Percentiles rank a stretch among this genome's conserved stretches.
phyloP scores from a whole-genome alignment of 2,888 invertebrate species.

The Dinocampus coccinellae region DNA sequence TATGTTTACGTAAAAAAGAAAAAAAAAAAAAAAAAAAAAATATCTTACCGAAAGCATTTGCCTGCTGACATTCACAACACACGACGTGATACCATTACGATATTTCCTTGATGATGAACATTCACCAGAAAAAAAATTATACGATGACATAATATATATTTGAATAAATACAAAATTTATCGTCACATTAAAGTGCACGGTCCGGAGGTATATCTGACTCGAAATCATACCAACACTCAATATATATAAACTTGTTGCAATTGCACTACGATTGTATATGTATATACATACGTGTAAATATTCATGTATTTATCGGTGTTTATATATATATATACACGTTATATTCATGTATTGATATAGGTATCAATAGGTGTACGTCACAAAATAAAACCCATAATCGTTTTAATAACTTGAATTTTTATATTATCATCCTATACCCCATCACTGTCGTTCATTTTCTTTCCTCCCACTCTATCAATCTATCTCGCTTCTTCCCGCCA shows the following conservation, averaged over 20 bases:
- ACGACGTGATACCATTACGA: background rate
- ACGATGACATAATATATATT: background rate
- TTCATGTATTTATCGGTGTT: background rate
- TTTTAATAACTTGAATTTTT: background rate
- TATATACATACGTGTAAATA: too few relatives aligned
- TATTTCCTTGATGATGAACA: background rate
- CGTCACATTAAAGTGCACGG: background rate
- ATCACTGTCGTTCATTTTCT: too few relatives aligned
- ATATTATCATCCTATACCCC: too few relatives aligned
- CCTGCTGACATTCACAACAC: conserved; percentile 36
- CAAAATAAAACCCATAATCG: background rate
- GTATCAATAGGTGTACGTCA: background rate
- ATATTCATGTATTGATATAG: too few relatives aligned
- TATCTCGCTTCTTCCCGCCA: background rate
- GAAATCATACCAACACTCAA: background rate
- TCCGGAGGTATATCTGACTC: background rate
- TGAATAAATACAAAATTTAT: background rate
- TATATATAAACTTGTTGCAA: background rate
- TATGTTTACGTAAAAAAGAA: background rate
- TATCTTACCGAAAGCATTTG: conserved; percentile 41
- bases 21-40: conserved; percentile 5
- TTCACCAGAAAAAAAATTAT: background rate
- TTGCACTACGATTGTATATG: background rate
- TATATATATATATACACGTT: too few relatives aligned
- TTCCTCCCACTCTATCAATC: background rate